Conservation (phyloP, 1,140 invertebrate species). For the honey bee (Apis mellifera) region Amel_HAv3.1 CM009931.2:6734001-6734500, state of each 20-base stretch:
- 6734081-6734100: conserved; percentile 54
- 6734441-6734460: not conserved
- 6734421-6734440: not conserved
- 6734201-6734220: not conserved
- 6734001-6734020: conserved; percentile 45
- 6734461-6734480: not conserved
- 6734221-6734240: not conserved
- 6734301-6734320: no score
- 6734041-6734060: conserved; percentile 59
- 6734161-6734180: not conserved
- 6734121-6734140: not conserved
- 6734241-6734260: no score
- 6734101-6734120: not conserved
- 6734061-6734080: conserved; percentile 63
- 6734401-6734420: no score
- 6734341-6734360: no score
- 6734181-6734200: not conserved
- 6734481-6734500: conserved; percentile 3
- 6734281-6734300: no score
- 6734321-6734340: no score
- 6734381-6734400: no score
- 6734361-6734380: no score
- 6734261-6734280: no score
- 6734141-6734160: not conserved
- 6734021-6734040: conserved; percentile 62